A percentile compares a stretch with the other conserved stretches of the same genome.
These are phyloP conservation scores for Plusia festucae DNA, from an alignment of 2,888 invertebrate genomes.

Conservation along the genomic window DNA sequence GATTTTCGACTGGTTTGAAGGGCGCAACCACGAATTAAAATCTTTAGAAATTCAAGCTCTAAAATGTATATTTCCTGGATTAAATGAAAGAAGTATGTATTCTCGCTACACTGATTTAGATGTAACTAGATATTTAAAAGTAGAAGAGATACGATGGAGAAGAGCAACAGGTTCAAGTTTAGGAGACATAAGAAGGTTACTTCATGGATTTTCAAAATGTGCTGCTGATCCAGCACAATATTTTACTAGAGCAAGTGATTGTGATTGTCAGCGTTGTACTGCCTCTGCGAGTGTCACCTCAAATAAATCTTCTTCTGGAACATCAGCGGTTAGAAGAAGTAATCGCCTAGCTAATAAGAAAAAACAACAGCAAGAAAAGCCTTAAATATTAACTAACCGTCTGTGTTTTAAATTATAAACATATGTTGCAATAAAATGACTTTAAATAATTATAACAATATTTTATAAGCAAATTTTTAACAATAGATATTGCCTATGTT, in stretches of 20 bases:
- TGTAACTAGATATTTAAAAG: constrained; percentile 62
- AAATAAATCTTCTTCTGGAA: neutral
- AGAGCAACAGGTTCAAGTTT: constrained; percentile 52
- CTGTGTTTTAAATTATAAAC: too few relatives aligned
- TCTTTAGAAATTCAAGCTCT: constrained; percentile 65
- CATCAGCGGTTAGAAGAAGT: neutral
- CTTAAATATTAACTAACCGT: neutral
- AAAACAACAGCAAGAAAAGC: neutral
- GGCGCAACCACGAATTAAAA: constrained; percentile 48
- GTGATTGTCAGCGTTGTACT: neutral
- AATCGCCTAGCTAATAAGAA: neutral
- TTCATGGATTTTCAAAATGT: constrained; percentile 46
- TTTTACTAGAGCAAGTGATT: constrained; percentile 38
- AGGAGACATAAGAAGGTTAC: constrained; percentile 52
- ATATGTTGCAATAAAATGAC: too few relatives aligned
- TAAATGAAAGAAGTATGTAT: constrained; percentile 50
- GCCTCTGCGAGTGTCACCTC: neutral
- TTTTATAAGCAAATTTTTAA: too few relatives aligned
- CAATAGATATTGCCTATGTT: too few relatives aligned
- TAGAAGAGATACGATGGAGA: constrained; percentile 68
- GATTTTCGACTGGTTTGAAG: constrained; percentile 67
- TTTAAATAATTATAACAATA: too few relatives aligned
- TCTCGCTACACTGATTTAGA: constrained; percentile 66
- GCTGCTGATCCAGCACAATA: constrained; percentile 53
- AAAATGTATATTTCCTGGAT: constrained; percentile 61